A percentile compares a stretch with the other conserved stretches of the same genome.
These are phyloP conservation scores for Trematocara marginatum DNA, from an alignment of 2,113 vertebrate genomes.

Conservation along the genomic window DNA sequence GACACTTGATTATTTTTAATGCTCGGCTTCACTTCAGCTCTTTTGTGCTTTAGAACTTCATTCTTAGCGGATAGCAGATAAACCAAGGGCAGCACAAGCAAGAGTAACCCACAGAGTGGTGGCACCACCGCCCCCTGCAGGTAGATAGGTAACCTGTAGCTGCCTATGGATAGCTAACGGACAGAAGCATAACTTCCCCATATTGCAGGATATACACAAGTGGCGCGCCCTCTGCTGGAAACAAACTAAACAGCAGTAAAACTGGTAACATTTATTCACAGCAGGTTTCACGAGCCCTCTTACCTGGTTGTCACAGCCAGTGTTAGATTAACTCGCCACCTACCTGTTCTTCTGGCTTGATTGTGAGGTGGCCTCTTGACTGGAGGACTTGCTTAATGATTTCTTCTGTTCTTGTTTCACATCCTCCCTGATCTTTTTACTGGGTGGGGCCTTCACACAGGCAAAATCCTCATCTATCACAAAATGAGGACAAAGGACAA, in stretches of 20 bases:
- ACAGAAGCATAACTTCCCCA: neutral
- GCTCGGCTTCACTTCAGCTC: neutral
- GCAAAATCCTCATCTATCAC: constrained; percentile 86
- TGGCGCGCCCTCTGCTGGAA: neutral
- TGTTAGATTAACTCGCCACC: neutral
- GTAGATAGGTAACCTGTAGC: neutral
- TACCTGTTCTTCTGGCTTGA: constrained; percentile 73
- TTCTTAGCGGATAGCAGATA: neutral
- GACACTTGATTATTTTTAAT: neutral
- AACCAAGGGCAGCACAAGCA: neutral
- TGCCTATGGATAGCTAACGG: neutral
- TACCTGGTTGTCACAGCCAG: neutral
- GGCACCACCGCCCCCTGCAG: neutral
- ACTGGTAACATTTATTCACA: neutral
- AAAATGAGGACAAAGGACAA: neutral
- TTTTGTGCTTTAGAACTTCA: neutral
- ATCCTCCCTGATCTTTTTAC: constrained; percentile 76
- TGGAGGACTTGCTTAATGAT: constrained; percentile 45
- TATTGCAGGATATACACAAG: neutral
- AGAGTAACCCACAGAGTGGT: neutral
- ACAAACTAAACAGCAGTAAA: neutral
- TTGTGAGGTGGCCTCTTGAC: constrained; percentile 48
- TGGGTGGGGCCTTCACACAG: constrained; percentile 66
- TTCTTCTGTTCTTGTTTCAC: constrained; percentile 62
- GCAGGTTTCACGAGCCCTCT: neutral